Conservation (phyloP, 2,888 invertebrate genomes). For the Diaperis boleti region DNA sequence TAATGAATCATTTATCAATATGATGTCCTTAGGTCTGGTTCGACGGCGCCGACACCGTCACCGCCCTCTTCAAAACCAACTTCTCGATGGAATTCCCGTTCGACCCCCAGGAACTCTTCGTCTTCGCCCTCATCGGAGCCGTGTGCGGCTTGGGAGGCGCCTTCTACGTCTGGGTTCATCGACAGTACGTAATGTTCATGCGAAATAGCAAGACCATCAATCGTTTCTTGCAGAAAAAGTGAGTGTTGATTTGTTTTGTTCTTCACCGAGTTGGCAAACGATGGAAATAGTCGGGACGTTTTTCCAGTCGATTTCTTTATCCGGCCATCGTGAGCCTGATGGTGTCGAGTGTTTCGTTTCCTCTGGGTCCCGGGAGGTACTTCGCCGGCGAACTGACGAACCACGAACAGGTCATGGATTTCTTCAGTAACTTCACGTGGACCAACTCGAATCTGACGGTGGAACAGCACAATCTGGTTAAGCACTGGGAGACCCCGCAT, state of each 20-base stretch:
- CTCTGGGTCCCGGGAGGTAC: constrained; percentile 92
- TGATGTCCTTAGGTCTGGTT: constrained; percentile 93
- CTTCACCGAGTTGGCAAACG: constrained; percentile 43
- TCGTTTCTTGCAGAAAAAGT: constrained; percentile 95
- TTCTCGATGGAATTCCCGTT: constrained; percentile 96
- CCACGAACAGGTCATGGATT: constrained; percentile 73
- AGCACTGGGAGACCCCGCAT: constrained; percentile 86
- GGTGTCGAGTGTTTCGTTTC: constrained; percentile 90
- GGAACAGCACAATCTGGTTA: constrained; percentile 85
- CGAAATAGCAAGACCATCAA: constrained; percentile 91
- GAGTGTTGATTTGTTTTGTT: constrained; percentile 63
- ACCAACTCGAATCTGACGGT: constrained; percentile 82
- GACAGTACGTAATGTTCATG: constrained; percentile 93
- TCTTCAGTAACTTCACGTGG: constrained; percentile 98
- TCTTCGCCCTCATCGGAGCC: constrained; percentile 91
- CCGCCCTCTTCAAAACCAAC: constrained; percentile 93
- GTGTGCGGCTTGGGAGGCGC: constrained; percentile 92
- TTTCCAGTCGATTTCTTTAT: constrained; percentile 84
- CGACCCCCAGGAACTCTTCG: constrained; percentile 95
- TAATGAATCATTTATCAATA: no score
- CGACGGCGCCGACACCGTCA: constrained; percentile 92
- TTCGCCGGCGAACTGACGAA: constrained; percentile 75
- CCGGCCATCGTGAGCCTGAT: constrained; percentile 90
- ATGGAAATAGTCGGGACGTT: constrained; percentile 51
- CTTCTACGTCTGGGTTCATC: constrained; percentile 91